A percentile compares a stretch with the other conserved stretches of the same genome.
These are phyloP conservation scores for Acronicta aceris DNA, from an alignment of 2,888 invertebrate genomes.

Conservation along the genomic window DNA sequence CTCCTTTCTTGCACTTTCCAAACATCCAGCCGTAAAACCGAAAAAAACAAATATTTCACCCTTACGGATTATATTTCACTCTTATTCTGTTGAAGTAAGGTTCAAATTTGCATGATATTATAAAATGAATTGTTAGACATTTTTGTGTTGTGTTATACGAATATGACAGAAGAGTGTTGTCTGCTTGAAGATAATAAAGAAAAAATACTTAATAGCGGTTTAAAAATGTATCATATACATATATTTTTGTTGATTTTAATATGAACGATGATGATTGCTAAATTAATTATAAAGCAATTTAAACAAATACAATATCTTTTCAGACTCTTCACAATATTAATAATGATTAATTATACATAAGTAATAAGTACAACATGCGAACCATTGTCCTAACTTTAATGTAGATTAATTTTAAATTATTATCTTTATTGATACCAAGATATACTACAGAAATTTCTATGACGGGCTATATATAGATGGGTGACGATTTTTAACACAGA, in stretches of 20 bases:
- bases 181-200: too few relatives aligned
- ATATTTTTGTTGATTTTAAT: too few relatives aligned
- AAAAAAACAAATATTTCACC: slow-evolving; percentile 36
- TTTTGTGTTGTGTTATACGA: slow-evolving; percentile 11
- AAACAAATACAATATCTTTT: neutral
- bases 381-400: neutral
- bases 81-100: slow-evolving; percentile 6
- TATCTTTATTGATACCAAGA: too few relatives aligned
- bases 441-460: too few relatives aligned
- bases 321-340: slow-evolving; percentile 1
- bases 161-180: neutral
- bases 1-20: slow-evolving; percentile 62
- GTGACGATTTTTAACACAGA: too few relatives aligned
- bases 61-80: slow-evolving; percentile 5
- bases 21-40: slow-evolving; percentile 57
- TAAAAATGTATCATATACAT: too few relatives aligned
- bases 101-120: neutral
- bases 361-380: too few relatives aligned
- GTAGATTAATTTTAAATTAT: neutral
- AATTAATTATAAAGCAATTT: neutral
- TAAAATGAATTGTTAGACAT: slow-evolving; percentile 1
- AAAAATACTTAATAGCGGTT: too few relatives aligned
- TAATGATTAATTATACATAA: neutral
- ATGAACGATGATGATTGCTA: too few relatives aligned
- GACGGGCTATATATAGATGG: too few relatives aligned